These are phyloP conservation scores for Hippopotamus amphibius DNA, from an alignment of 2,113 vertebrate species.

Conservation along the genomic window DNA sequence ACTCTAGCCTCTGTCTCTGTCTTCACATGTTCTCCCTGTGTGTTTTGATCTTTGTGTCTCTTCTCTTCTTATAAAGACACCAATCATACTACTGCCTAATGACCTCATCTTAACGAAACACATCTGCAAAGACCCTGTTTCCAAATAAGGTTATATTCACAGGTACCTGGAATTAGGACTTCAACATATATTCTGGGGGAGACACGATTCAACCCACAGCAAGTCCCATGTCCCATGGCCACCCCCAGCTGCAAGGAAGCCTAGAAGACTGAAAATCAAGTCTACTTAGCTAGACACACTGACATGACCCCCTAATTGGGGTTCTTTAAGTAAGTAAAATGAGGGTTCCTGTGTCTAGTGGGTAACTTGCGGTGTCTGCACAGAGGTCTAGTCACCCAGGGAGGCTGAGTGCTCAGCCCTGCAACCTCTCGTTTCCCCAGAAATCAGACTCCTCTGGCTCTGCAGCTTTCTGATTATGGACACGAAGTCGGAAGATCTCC, in stretches of 20 bases:
- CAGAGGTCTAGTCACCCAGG: neutral
- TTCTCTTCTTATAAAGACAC: neutral
- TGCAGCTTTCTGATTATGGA: neutral
- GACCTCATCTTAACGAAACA: neutral
- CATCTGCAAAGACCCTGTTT: neutral
- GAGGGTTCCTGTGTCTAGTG: neutral
- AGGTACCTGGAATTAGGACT: neutral
- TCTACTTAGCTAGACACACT: neutral
- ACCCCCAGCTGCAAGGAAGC: neutral
- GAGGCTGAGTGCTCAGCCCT: neutral
- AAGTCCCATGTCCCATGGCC: neutral
- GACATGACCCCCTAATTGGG: rapidly evolving
- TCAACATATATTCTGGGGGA: neutral
- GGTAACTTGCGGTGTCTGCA: rapidly evolving
- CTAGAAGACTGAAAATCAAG: neutral
- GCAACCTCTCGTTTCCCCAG: neutral
- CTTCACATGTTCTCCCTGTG: neutral
- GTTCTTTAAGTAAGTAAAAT: neutral
- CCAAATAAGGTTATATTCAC: neutral
- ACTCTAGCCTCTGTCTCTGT: neutral
- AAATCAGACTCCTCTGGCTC: neutral
- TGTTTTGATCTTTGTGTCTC: neutral
- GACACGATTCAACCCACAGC: neutral
- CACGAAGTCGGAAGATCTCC: neutral
- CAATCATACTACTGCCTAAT: neutral